Evolutionary conservation across 2,888 invertebrate species (phyloP).

Genomic region (Plutella xylostella): DNA sequence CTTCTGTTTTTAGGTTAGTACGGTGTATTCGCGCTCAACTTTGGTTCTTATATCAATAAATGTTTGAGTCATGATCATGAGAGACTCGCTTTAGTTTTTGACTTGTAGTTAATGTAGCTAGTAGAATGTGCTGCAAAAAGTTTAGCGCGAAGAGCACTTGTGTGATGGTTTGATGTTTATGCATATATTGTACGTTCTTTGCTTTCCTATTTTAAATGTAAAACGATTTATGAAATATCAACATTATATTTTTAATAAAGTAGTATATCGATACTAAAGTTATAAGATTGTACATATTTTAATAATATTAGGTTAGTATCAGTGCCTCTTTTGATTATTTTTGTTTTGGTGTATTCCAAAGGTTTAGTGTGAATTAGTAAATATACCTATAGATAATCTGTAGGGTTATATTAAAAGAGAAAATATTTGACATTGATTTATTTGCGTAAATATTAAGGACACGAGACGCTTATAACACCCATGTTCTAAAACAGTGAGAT

Average conservation of each 20-base stretch:
- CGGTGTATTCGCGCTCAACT: background rate
- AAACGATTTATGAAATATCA: conserved; percentile 3
- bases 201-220: background rate
- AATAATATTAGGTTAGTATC: background rate
- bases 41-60: background rate
- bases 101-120: background rate
- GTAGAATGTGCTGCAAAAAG: background rate
- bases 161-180: background rate
- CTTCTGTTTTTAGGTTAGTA: background rate
- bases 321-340: conserved; percentile 1
- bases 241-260: background rate
- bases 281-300: conserved; percentile 5
- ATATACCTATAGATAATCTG: background rate
- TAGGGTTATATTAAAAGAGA: background rate
- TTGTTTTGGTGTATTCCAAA: background rate
- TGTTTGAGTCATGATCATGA: background rate
- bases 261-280: background rate
- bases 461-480: background rate
- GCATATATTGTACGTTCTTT: background rate
- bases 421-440: background rate
- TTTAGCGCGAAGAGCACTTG: background rate
- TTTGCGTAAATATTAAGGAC: background rate
- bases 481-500: background rate
- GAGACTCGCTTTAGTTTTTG: background rate
- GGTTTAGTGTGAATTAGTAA: background rate